Evolutionary conservation across 35 echinoderm and acorn worm genomes (phyloP), one percentile per base, ranked within the genome.

Genomic region (Apostichopus parvimensis): DNA sequence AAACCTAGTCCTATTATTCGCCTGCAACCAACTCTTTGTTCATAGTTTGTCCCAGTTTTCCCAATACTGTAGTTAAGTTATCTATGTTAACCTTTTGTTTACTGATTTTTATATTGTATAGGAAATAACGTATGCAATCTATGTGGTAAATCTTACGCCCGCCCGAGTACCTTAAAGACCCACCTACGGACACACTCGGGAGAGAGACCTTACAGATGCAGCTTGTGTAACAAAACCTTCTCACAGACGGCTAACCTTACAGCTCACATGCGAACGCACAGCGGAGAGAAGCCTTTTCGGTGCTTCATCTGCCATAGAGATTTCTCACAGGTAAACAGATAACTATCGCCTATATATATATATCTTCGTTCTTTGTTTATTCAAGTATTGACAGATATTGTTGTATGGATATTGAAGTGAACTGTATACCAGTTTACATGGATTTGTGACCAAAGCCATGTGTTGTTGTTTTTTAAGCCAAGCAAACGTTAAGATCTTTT

Each of bases 241-340:
- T 97, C 95, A 0, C 95, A 97, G 80, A 94, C 95, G 10, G 95
- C 95, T 13, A 97, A 97, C 83, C 82, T 97, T 9, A 97, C 95
- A 65, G 95, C 95, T 65, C 95, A 97, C 66, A 94, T 93, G 95
- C 53, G 95, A n/a, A 95, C 93, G 8, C 95, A 97, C 78, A 93
- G 91, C 26, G 95, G 95, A 54, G 95, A 97, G 80, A 97, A 95
- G 56, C 95, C 95, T 3, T 97, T 93, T 64, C 90, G 79, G 73
- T 97, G 95, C 86, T 62, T 91, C 57, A 86, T 97, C 9, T 97
- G 95, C 52, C 86, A 97, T 28, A 64, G 95, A 14, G 59, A 93
- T 57, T 97, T 97, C 82, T 97, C 95, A 77, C 95, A 97, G 94
- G 95, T 97, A 65, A n/a, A 71, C 71, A 82, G 1, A 34, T 54